phyloP scores from a whole-genome alignment of 2,113 vertebrate species.

The Pterocles gutturalis region DNA sequence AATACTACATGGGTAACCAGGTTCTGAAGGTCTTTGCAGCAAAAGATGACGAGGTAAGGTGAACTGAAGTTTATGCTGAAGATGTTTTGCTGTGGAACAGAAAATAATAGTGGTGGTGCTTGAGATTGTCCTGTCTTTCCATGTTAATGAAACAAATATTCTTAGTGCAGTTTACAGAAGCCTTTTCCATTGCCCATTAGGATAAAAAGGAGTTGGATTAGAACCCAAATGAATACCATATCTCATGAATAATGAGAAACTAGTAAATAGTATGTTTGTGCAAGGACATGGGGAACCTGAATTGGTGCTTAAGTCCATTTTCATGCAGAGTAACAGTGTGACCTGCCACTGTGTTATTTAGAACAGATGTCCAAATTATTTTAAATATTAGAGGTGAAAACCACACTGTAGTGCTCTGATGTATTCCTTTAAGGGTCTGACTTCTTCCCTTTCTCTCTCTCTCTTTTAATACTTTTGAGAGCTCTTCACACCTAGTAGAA shows the following conservation, averaged over 20 bases:
- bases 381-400: neutral
- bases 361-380: neutral
- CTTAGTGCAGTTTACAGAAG: neutral
- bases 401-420: neutral
- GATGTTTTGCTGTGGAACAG: neutral
- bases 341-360: neutral
- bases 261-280: neutral
- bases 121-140: neutral
- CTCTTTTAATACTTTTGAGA: neutral
- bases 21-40: slow-evolving; percentile 90
- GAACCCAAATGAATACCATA: neutral
- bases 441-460: neutral
- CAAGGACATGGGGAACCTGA: neutral
- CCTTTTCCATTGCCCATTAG: neutral
- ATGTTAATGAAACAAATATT: neutral
- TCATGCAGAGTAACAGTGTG: neutral
- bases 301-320: neutral
- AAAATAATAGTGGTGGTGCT: neutral
- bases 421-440: neutral
- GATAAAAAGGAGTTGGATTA: neutral
- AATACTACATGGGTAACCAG: slow-evolving; percentile 89
- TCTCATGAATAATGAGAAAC: neutral
- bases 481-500: neutral
- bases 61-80: neutral
- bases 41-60: slow-evolving; percentile 88